Base-by-base conservation (phyloP, 2,113 vertebrate genomes). In the Alethe diademata region DNA sequence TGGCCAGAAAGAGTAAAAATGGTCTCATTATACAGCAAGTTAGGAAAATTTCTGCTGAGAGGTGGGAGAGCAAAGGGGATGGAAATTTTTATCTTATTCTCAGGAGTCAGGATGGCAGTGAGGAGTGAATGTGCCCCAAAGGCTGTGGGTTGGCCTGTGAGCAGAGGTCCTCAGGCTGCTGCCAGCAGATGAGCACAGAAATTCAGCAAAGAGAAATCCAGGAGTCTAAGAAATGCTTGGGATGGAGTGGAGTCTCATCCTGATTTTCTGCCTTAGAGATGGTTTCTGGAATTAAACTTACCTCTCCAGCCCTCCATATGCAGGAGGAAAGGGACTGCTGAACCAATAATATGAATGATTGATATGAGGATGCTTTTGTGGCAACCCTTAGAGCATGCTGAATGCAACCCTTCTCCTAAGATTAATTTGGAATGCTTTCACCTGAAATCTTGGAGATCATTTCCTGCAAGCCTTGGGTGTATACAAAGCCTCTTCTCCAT, bases 381-480 rank as follows among this genome's bases (percentile, higher is more conserved):
- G 69, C 43, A 84, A 29, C 42, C 23, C 47, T 71, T 42, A 25
- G 56, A 80, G 76, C 36, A 40, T 25, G 14, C 65, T n/a, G 69
- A 65, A 64, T 25, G 16, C 33, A 64, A 24, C 48, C 28, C 48
- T 87, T 91, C 75, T 86, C 80, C 73, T 93, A 90, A 57, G 83
- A 96, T 96, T 96, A 93, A 92, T 92, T 92, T 86, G 90, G 51
- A 91, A 92, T 78, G 31, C 69, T 75, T 93, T 93, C 78, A 81
- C 85, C 76, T 74, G 65, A 81, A 75, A 82, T 88, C 90, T 91
- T 81, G 69, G 80, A 95, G 95, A 75, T 8, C 38, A 86, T 96
- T 88, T 92, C 90, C 75, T 86, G 62, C 40, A 58, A 61, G 36
- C 72, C 35, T 64, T 45, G 35, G 53, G 54, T 96, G 64, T 85